phyloP scores from a whole-genome alignment of 2,888 invertebrate species.

The Tenthredo livida region DNA sequence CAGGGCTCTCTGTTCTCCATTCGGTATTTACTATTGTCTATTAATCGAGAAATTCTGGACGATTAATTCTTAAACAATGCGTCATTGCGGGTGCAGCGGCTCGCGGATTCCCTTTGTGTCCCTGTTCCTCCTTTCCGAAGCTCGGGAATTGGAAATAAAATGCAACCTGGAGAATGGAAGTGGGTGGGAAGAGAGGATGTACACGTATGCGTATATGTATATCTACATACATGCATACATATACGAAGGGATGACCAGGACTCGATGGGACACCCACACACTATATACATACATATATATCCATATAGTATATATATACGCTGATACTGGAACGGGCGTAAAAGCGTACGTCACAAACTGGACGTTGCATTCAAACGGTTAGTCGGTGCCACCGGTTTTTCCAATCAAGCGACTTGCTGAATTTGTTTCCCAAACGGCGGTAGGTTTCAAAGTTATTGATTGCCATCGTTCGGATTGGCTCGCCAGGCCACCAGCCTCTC shows the following conservation, averaged over 20 bases:
- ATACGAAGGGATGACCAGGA: conserved; percentile 4
- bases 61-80: conserved; percentile 74
- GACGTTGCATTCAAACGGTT: conserved; percentile 62
- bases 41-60: conserved; percentile 53
- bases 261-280: background rate
- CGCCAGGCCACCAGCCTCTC: background rate
- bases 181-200: background rate
- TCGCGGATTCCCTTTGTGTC: conserved; percentile 55
- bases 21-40: conserved; percentile 36
- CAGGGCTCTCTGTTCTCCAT: background rate
- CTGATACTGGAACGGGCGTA: conserved; percentile 34
- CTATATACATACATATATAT: too few relatives aligned
- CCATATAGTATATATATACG: too few relatives aligned
- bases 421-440: conserved; percentile 56
- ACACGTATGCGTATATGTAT: background rate
- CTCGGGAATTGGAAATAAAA: conserved; percentile 72
- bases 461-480: conserved; percentile 54
- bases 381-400: conserved; percentile 56
- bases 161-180: conserved; percentile 59
- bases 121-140: conserved; percentile 50
- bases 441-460: conserved; percentile 65
- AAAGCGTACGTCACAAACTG: conserved; percentile 52
- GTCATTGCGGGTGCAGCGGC: conserved; percentile 62
- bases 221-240: background rate
- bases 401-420: conserved; percentile 60